These are phyloP conservation scores for Colossoma macropomum DNA, from an alignment of 2,113 vertebrate genomes.

Conservation along the genomic window DNA sequence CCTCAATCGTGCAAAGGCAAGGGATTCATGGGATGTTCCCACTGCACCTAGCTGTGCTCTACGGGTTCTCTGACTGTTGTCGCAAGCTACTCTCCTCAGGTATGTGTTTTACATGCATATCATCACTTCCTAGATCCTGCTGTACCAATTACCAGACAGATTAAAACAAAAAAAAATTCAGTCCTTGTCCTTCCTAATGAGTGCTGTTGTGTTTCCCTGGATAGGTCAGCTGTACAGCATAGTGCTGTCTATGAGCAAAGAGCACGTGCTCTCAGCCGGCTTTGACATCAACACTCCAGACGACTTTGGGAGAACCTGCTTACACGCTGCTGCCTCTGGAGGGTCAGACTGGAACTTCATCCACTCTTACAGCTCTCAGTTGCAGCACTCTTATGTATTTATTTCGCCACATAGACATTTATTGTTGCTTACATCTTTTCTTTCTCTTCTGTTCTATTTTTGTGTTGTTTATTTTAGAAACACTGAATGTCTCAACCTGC, in stretches of 20 bases:
- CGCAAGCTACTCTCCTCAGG: constrained; percentile 96
- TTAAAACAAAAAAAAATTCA: neutral
- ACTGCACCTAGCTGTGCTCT: constrained; percentile 93
- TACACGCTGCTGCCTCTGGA: constrained; percentile 97
- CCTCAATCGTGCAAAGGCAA: constrained; percentile 76
- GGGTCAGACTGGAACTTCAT: constrained; percentile 78
- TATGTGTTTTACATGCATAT: constrained; percentile 51
- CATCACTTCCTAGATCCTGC: no score
- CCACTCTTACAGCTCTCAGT: neutral
- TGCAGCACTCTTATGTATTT: neutral
- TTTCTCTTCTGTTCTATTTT: constrained; percentile 1
- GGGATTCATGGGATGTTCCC: constrained; percentile 96
- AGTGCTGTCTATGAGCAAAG: constrained; percentile 92
- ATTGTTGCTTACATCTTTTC: constrained; percentile 17
- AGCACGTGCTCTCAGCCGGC: constrained; percentile 85
- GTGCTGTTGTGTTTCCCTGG: neutral
- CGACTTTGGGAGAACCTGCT: constrained; percentile 90
- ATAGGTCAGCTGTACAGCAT: constrained; percentile 96
- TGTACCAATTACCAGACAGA: no score
- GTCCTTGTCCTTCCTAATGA: no score
- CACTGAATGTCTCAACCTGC: constrained; percentile 94
- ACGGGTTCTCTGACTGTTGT: constrained; percentile 97
- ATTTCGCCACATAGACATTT: neutral
- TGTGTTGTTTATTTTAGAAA: constrained; percentile 75
- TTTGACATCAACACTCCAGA: constrained; percentile 93